Evolutionary conservation across 2,113 vertebrate species (phyloP), one percentile per base, ranked within the genome.

Genomic region (Nycticebus coucang): DNA sequence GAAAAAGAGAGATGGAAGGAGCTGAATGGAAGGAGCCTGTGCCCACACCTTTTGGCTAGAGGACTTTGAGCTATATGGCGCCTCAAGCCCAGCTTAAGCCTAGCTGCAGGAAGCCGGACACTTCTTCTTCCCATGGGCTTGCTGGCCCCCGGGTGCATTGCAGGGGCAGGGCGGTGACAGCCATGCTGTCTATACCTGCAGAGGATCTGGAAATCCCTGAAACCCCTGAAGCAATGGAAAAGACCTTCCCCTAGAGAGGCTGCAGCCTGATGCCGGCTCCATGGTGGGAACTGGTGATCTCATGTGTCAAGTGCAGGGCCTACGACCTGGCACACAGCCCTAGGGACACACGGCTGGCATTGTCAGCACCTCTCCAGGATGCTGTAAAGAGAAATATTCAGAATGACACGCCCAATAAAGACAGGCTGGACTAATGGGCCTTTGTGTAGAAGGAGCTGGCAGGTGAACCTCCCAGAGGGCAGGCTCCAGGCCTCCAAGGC

Each of bases 101-200:
- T 59, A 1, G 33, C 45, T 5, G 2, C 21, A 26, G 69, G 50
- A 35, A 6, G 55, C 6, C 0, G 13, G 24, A 7, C 53, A 15
- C 53, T 26, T 13, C 50, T 13, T 50, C 37, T n/a, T 84, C 59
- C 60, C 17, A 8, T 2, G 3, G 22, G 19, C 17, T 19, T 10
- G 50, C 35, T 37, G 72, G 59, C 4, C 17, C 7, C 55, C 5
- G 4, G 9, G 17, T 12, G 4, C 17, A 35, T 5, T 4, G 24
- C 1, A 79, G 50, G 59, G 9, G 11, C 0, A 0, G 35, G 81
- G 1, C 14, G 62, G 19, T 19, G 69, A 69, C 18, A 12, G 4
- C n/a, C 11, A 5, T 2, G 6, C 7, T 2, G 59, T 5, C 7
- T 2, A 53, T 5, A 33, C 21, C 45, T 11, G 0, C 0, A 15